A percentile compares a stretch with the other conserved stretches of the same genome.
phyloP scores from a whole-genome alignment of 2,888 invertebrate species.

The Palloptera scutellata region DNA sequence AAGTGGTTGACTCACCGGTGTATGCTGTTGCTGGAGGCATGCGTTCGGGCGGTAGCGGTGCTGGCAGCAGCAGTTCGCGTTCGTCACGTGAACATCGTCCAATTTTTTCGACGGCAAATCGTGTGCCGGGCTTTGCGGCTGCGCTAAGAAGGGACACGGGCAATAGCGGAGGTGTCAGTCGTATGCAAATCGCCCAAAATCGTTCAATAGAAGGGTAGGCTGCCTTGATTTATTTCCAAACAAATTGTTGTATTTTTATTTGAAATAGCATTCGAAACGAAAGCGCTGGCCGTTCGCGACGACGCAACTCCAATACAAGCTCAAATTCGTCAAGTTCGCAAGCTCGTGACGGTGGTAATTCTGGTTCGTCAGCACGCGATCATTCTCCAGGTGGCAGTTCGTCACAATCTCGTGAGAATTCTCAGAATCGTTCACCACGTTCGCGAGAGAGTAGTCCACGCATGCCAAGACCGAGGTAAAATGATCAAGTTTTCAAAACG shows the following conservation, averaged over 20 bases:
- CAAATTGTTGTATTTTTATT: neutral
- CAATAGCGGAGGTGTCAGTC: constrained; percentile 57
- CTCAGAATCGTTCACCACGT: constrained; percentile 58
- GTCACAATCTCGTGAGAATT: constrained; percentile 58
- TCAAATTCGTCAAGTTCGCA: constrained; percentile 59
- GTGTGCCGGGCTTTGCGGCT: constrained; percentile 70
- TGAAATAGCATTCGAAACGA: constrained; percentile 55
- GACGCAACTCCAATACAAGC: constrained; percentile 65
- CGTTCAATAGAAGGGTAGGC: constrained; percentile 60
- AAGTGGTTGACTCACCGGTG: constrained; percentile 55
- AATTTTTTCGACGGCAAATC: constrained; percentile 65
- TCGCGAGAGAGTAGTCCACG: constrained; percentile 79
- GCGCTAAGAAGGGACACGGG: constrained; percentile 66
- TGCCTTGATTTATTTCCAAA: neutral
- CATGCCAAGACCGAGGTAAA: constrained; percentile 72
- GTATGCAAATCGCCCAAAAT: constrained; percentile 61
- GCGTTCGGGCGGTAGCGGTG: constrained; percentile 38
- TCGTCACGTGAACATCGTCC: constrained; percentile 66
- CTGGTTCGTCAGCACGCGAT: constrained; percentile 45
- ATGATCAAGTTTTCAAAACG: neutral
- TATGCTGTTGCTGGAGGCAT: constrained; percentile 55
- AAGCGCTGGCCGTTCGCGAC: constrained; percentile 56
- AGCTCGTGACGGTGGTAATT: constrained; percentile 37
- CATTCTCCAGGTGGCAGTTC: constrained; percentile 60
- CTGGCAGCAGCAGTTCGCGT: constrained; percentile 49